These are phyloP conservation scores for Pelochelys cantorii DNA, from an alignment of 2,797 vertebrate species.

Conservation along the genomic window DNA sequence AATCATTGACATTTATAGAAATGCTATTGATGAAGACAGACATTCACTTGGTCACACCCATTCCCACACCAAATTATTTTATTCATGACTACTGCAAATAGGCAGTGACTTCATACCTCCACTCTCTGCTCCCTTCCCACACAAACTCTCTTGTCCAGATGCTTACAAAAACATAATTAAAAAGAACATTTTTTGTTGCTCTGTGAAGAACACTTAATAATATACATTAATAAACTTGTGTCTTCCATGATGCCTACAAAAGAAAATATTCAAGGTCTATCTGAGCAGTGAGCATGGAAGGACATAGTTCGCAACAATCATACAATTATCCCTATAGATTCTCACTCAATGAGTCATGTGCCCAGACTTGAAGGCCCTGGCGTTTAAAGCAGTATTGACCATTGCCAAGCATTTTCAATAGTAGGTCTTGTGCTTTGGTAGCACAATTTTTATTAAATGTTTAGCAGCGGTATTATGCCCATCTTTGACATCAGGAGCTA, in stretches of 20 bases:
- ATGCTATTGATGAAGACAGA: not conserved
- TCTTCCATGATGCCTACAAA: not conserved
- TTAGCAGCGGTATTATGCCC: not conserved
- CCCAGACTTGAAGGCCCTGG: not conserved
- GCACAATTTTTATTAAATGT: not conserved
- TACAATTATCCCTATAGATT: not conserved
- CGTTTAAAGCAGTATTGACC: not conserved
- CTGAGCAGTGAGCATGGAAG: not conserved
- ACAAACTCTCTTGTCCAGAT: not conserved
- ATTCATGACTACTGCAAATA: not conserved
- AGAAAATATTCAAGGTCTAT: not conserved
- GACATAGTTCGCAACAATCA: not conserved
- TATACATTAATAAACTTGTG: not conserved
- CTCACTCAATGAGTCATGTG: not conserved
- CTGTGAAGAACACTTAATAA: not conserved
- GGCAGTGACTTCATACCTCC: not conserved
- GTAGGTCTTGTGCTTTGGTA: not conserved
- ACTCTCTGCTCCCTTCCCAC: not conserved
- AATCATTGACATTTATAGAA: constrained; percentile 13
- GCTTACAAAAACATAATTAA: not conserved
- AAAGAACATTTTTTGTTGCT: not conserved
- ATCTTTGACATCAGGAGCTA: not conserved
- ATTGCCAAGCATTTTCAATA: not conserved
- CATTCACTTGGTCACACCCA: constrained; percentile 6
- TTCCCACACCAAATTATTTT: not conserved